Conservation (phyloP, 2,113 vertebrate species). For the Cairina moschata region DNA sequence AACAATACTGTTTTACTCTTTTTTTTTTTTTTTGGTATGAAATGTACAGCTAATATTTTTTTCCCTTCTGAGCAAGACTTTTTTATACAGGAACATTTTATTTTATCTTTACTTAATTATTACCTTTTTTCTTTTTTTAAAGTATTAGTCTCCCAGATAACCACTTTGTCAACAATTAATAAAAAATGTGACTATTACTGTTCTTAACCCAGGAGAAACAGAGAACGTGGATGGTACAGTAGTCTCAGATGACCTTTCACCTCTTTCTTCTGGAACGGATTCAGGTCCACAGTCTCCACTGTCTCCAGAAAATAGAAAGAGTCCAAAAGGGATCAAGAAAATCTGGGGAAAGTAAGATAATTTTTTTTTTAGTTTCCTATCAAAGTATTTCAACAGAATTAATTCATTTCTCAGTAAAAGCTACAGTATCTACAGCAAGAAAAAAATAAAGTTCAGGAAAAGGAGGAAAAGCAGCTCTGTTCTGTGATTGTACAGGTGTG, state of each 20-base stretch:
- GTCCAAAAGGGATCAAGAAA: conserved; percentile 93
- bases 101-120: background rate
- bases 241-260: conserved; percentile 78
- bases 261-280: conserved; percentile 79
- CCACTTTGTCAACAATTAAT: background rate
- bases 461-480: background rate
- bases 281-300: conserved; percentile 84
- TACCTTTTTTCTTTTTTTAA: background rate
- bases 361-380: background rate
- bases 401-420: background rate
- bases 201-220: conserved; percentile 80
- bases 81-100: background rate
- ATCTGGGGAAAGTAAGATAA: conserved; percentile 96
- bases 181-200: background rate
- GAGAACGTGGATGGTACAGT: conserved; percentile 79
- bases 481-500: background rate
- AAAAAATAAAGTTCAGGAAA: background rate
- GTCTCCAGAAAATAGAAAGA: conserved; percentile 89
- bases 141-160: background rate
- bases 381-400: background rate
- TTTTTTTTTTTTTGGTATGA: background rate
- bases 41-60: background rate
- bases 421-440: background rate
- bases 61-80: background rate
- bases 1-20: background rate